Conservation (phyloP, 2,113 vertebrate genomes). For the Scartelaos histophorus region DNA sequence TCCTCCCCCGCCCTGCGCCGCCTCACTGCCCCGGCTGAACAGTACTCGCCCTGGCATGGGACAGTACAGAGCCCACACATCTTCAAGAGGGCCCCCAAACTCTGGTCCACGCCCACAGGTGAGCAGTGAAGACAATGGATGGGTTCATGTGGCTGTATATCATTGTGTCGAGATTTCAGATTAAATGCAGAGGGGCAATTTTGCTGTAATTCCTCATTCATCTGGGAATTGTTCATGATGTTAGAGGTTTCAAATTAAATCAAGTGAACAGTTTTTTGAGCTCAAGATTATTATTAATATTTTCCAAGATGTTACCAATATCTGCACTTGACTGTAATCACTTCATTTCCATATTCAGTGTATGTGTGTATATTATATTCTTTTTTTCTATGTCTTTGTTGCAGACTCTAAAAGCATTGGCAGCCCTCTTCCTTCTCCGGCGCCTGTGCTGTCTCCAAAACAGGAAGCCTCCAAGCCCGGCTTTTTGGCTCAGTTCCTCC, state of each 20-base stretch:
- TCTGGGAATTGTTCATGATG: no score
- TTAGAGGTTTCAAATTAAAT: no score
- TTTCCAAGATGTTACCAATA: no score
- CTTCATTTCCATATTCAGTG: no score
- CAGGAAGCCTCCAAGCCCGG: constrained; percentile 65
- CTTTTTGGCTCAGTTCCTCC: constrained; percentile 81
- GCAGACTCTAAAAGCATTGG: constrained; percentile 68
- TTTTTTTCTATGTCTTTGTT: constrained; percentile 8
- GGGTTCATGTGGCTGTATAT: not conserved
- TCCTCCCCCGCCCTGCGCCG: constrained; percentile 75
- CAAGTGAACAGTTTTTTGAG: no score
- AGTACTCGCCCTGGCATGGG: constrained; percentile 79
- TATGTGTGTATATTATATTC: no score
- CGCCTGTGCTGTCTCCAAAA: constrained; percentile 47
- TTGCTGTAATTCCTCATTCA: no score
- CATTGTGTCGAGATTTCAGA: no score
- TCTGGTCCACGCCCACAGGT: constrained; percentile 90
- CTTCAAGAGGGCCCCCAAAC: constrained; percentile 82
- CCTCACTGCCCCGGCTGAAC: constrained; percentile 73
- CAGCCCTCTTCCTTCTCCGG: constrained; percentile 52
- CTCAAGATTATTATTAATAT: no score
- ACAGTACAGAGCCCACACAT: constrained; percentile 82
- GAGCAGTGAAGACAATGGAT: constrained; percentile 4
- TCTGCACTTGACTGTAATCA: no score
- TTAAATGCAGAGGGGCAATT: no score